These are phyloP conservation scores for Calypte anna DNA, from an alignment of 2,113 vertebrate genomes.

Conservation along the genomic window DNA sequence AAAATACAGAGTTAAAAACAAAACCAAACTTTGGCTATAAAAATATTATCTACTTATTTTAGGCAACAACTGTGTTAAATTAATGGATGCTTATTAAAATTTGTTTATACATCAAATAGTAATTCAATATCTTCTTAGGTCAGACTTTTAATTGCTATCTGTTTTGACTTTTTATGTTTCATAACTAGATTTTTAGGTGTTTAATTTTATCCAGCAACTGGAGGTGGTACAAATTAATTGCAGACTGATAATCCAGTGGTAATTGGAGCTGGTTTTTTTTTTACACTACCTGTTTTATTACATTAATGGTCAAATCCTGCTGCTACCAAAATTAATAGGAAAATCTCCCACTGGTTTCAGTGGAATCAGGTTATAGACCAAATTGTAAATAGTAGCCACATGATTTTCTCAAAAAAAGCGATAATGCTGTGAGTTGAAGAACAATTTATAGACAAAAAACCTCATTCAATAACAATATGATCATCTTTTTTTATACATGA, in stretches of 20 bases:
- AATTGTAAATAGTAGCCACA: constrained; percentile 16
- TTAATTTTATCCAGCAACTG: constrained; percentile 32
- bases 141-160: background rate
- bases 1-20: constrained; percentile 5
- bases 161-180: constrained; percentile 17
- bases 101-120: constrained; percentile 1
- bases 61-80: background rate
- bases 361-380: constrained; percentile 42
- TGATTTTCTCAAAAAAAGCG: background rate
- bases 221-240: constrained; percentile 24
- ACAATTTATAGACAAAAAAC: background rate
- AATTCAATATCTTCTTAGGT: constrained; percentile 1
- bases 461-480: background rate
- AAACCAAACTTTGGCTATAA: background rate
- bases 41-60: constrained; percentile 19
- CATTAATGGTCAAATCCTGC: constrained; percentile 35
- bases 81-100: constrained; percentile 28
- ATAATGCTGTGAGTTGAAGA: background rate
- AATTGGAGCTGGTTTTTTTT: background rate
- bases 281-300: constrained; percentile 1
- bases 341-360: constrained; percentile 55
- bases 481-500: background rate
- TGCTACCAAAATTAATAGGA: constrained; percentile 58
- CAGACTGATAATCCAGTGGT: constrained; percentile 21
- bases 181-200: background rate